Base-by-base conservation (phyloP, 2,113 vertebrate genomes). In the Pelusios castaneus region DNA sequence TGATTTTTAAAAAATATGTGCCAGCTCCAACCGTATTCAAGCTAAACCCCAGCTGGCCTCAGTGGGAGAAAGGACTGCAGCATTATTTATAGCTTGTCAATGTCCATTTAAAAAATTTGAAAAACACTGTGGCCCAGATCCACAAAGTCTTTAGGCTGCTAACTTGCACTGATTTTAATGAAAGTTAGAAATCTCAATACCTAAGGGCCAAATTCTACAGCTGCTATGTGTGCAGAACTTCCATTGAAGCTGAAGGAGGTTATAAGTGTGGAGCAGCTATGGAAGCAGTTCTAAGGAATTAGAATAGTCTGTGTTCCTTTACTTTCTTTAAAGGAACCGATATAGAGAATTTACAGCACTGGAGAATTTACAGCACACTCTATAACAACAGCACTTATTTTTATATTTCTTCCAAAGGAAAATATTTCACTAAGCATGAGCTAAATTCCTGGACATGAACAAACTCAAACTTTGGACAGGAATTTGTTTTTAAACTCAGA, bases 381-480 rank as follows among this genome's bases (percentile, higher is more conserved):
- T 60, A 13, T 49, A 94, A 70, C 29, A 34, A 76, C 52, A 86
- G 41, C n/a, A 89, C 63, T 77, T 91, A 82, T 75, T 95, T 95
- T 87, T 86, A 43, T 54, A 85, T 17, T 76, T 90, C 86, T 84
- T 78, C 76, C 38, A 89, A 85, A 17, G 88, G 63, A 88, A 84
- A 93, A 83, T 5, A 47, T 0, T 0, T 76, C 25, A 47, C 80
- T 51, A 96, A 88, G 31, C 11, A 75, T 19, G 55, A 55, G 56
- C 52, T 89, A 89, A 90, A 83, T 38, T n/a, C 90, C 82, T 92
- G 45, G 11, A 89, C 95, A 94, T 83, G 54, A 96, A 87, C 4
- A 85, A 83, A 88, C 55, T 86, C 19, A 79, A 87, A 89, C 21
- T 80, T 45, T 8, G 12, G 49, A n/a, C n/a, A n/a, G n/a, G n/a